Percentiles rank a stretch among this genome's conserved stretches.
These are phyloP conservation scores for Hololepta plana DNA, from an alignment of 2,888 invertebrate species.

Conservation along the genomic window DNA sequence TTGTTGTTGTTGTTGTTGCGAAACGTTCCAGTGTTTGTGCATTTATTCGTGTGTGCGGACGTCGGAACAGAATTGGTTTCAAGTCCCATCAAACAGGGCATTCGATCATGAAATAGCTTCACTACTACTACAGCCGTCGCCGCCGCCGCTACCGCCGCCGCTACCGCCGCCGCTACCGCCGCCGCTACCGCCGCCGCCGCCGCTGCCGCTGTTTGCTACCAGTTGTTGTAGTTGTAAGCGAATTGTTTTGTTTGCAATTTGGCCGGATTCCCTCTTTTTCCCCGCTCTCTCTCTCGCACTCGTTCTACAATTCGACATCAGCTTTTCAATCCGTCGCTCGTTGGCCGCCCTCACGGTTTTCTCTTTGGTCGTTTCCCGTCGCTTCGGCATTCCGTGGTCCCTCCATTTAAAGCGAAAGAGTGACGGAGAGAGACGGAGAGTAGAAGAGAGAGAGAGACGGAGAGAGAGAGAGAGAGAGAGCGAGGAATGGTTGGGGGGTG, in stretches of 20 bases:
- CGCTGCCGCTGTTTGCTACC: too few relatives aligned
- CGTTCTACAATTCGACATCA: constrained; percentile 12
- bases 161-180: constrained; percentile 11
- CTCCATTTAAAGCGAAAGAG: too few relatives aligned
- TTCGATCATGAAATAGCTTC: constrained; percentile 18
- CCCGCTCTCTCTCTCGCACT: constrained; percentile 13
- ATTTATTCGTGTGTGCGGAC: constrained; percentile 1
- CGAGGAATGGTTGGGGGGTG: not conserved
- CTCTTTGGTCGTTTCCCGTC: constrained; percentile 3
- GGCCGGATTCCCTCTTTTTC: constrained; percentile 13
- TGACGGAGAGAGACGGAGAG: too few relatives aligned
- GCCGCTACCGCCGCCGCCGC: constrained; percentile 6
- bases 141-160: constrained; percentile 14
- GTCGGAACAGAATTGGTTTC: constrained; percentile 10
- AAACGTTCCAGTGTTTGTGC: not conserved
- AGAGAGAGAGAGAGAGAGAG: too few relatives aligned
- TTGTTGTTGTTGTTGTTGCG: too few relatives aligned
- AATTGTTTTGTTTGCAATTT: constrained; percentile 28
- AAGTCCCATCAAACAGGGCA: constrained; percentile 15
- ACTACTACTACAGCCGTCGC: constrained; percentile 10
- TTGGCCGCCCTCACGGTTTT: constrained; percentile 2
- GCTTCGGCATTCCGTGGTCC: too few relatives aligned
- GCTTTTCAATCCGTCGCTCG: too few relatives aligned
- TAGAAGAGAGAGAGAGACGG: too few relatives aligned
- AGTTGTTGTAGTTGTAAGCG: too few relatives aligned